Evolutionary conservation across 2,113 vertebrate species (phyloP), one percentile per base, ranked within the genome.

Genomic region (Macrotus californicus): DNA sequence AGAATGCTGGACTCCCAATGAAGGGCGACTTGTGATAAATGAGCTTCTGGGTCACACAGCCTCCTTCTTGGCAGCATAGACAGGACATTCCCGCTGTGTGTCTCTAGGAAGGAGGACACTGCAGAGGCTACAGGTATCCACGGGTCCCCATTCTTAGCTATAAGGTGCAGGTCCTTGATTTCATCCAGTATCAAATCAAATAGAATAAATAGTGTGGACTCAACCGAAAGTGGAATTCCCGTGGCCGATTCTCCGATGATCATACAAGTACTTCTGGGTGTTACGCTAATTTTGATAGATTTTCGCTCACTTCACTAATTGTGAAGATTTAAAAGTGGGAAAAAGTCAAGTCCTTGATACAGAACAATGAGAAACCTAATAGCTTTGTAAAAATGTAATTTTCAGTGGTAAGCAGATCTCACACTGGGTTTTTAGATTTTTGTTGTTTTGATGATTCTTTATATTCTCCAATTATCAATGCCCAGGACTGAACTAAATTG

Each of bases 391-490:
- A 76, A 86, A 94, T 79, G 14, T 93, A 97, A 76, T 48, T 64
- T 94, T 94, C 43, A 89, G 95, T 96, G 97, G 90, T 94, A 87
- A 96, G 94, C 92, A 95, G 97, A 76, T 94, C 31, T 96, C 93
- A 97, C 48, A 69, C 67, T 87, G 88, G 43, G 50, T 96, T 97
- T 91, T 97, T 80, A 34, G 91, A 96, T 93, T 52, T 59, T 59
- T 10, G 21, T 56, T 31, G 8, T 64, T 77, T 96, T 76, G 26
- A 64, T 50, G 19, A 76, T 16, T 61, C 34, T 80, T 94, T n/a
- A 21, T 77, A 16, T 69, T 13, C 14, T 64, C 88, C 39, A 86
- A 0, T 77, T 67, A 22, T 46, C 31, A 21, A 26, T 79, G 9
- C 73, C 13, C 50, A 72, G 7, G 64, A 11, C 31, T 61, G 14